Conservation (phyloP, 2,888 invertebrate species). For the Macropis europaea region DNA sequence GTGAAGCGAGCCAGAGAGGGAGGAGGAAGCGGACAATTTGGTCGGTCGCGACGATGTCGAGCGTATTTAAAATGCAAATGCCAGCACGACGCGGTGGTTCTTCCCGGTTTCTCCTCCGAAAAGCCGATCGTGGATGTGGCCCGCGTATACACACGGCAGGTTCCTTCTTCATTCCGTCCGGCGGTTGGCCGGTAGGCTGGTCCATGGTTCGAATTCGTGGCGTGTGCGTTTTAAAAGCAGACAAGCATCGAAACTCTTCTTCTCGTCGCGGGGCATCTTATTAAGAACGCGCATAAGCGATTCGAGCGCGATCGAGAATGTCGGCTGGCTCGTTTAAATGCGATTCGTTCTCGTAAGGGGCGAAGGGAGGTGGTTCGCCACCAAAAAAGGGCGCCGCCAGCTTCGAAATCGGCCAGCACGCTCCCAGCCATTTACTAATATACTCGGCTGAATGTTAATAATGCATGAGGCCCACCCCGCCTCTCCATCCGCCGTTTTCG, state of each 20-base stretch:
- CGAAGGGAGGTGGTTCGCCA: background rate
- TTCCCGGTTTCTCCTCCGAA: constrained; percentile 48
- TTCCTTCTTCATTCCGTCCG: constrained; percentile 17
- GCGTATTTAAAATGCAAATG: constrained; percentile 71
- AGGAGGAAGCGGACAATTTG: constrained; percentile 45
- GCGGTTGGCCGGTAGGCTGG: background rate
- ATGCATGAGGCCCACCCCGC: constrained; percentile 41
- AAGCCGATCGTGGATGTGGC: constrained; percentile 46
- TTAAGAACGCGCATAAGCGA: constrained; percentile 46
- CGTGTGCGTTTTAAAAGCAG: constrained; percentile 16
- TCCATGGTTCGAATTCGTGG: background rate
- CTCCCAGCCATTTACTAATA: constrained; percentile 46
- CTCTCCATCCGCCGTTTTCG: background rate
- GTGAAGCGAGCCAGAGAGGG: background rate
- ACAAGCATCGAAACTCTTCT: constrained; percentile 8
- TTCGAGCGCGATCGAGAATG: constrained; percentile 49
- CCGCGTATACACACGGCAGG: constrained; percentile 23
- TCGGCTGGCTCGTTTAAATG: constrained; percentile 47
- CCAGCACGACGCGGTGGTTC: constrained; percentile 57
- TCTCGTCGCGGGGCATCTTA: constrained; percentile 45
- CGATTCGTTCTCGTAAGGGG: constrained; percentile 33
- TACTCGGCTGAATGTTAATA: constrained; percentile 42
- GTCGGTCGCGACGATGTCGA: constrained; percentile 45
- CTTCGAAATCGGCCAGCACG: constrained; percentile 33
- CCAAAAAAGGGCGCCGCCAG: constrained; percentile 49